phyloP scores from a whole-genome alignment of 2,113 vertebrate species.

The Campylomormyrus numenius region DNA sequence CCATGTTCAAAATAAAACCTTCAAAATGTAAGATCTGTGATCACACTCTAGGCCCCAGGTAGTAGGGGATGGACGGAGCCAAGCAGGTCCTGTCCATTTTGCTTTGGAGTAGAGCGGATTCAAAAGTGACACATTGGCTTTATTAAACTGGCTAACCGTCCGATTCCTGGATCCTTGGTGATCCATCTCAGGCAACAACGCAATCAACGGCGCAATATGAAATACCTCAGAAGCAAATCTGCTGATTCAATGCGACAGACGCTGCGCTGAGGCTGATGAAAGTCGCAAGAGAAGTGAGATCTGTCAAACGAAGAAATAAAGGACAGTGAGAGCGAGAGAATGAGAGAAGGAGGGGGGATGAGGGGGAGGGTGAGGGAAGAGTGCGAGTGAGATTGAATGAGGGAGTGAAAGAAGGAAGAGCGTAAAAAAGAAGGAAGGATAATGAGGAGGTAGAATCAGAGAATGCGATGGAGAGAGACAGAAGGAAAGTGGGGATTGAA shows the following conservation, averaged over 20 bases:
- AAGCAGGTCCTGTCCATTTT: not conserved
- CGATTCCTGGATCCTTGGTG: not conserved
- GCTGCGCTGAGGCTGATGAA: not conserved
- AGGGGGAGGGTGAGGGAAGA: not conserved
- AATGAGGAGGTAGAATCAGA: not conserved
- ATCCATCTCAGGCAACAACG: not conserved
- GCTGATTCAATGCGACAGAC: not conserved
- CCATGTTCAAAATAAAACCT: not conserved
- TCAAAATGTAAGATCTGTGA: not conserved
- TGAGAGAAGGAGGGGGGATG: too few relatives aligned
- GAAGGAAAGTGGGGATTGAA: not conserved
- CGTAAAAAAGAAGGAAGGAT: not conserved
- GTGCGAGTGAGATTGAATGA: not conserved
- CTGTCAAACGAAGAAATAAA: not conserved
- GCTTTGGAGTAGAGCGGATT: not conserved
- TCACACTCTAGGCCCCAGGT: not conserved
- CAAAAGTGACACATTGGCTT: not conserved
- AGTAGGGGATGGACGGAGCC: not conserved
- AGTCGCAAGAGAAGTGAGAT: not conserved
- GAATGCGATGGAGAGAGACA: not conserved
- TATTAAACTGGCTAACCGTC: not conserved
- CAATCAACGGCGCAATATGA: constrained; percentile 5
- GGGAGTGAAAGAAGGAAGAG: not conserved
- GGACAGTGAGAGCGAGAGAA: too few relatives aligned
- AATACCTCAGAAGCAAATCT: not conserved